Base-by-base conservation (phyloP, 53 echinoderm and acorn worm species). In the Temnopleurus reevesii region DNA sequence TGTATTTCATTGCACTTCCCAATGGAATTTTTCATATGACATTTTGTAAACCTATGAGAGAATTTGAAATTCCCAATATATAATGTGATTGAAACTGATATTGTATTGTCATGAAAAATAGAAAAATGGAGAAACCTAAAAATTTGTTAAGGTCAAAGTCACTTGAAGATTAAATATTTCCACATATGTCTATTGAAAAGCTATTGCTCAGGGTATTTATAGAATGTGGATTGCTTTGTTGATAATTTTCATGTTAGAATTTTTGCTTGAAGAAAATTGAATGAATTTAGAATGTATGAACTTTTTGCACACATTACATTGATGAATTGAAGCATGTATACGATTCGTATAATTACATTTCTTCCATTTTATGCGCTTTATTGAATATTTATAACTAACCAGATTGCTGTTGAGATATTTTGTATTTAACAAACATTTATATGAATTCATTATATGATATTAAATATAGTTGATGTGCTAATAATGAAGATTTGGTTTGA, bases 381-480 rank as follows among this genome's bases (percentile, higher is more conserved):
- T 41, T 58, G 35, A 59, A 38, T 76, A 83, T 83, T 57, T 83
- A 85, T 25, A 8, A 87, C 71, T 87, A 87, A 87, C 53, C 51
- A 66, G 88, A 49, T 87, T 87, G 88, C 88, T 31, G 88, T 87
- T 85, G 23, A 41, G 59, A 12, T 53, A 51, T 87, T 87, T 64
- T 49, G 71, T 59, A 85, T 59, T 85, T 85, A 61, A 85, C 85
- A 87, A 49, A 13, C 86, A 86, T 87, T 87, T 49, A 87, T 49
- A 87, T 46, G 53, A 87, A 66, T 66, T 87, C 49, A 83, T 86
- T 47, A 66, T 36, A 87, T 17, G 13, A 66, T 66, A 87, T 66
- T 87, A 87, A 87, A 87, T 87, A 87, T 87, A 66, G 88, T 87
- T 86, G 88, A 87, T 87, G 88, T 87, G 88, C 88, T 87, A 45